Evolutionary conservation across 2,888 invertebrate species (phyloP).

Genomic region (Baronia brevicornis): DNA sequence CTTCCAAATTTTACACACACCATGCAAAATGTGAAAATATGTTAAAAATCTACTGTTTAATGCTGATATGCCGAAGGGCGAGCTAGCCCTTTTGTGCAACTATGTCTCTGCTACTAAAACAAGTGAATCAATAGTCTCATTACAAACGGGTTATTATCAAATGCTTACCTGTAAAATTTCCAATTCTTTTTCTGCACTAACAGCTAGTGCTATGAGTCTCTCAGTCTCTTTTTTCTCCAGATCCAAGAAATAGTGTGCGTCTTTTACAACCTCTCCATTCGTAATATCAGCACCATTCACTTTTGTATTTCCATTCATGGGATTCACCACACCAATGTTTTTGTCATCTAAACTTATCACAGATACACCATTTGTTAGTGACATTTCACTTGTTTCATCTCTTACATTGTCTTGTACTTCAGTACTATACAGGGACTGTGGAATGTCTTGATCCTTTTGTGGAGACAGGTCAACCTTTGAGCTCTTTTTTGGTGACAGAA

Average conservation of each 20-base stretch:
- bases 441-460: conserved; percentile 52
- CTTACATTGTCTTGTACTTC: conserved; percentile 24
- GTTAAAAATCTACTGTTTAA: too few relatives aligned
- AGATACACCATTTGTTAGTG: conserved; percentile 47
- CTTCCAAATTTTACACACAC: too few relatives aligned
- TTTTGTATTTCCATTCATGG: conserved; percentile 25
- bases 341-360: conserved; percentile 54
- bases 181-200: conserved; percentile 81
- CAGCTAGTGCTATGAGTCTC: conserved; percentile 80
- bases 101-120: background rate
- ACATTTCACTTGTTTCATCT: conserved; percentile 27
- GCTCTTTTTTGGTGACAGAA: conserved; percentile 77
- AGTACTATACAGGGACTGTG: conserved; percentile 37
- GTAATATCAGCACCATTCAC: conserved; percentile 32
- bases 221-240: conserved; percentile 84
- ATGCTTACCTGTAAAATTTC: conserved; percentile 65
- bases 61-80: too few relatives aligned
- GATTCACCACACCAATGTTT: conserved; percentile 31
- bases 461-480: conserved; percentile 49
- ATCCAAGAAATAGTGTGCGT: conserved; percentile 86
- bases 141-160: conserved; percentile 3
- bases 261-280: conserved; percentile 68
- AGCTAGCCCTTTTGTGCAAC: too few relatives aligned
- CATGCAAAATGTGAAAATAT: too few relatives aligned
- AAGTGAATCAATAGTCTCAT: background rate